These are phyloP conservation scores for Corythucha ciliata DNA, from an alignment of 2,888 invertebrate genomes.

Conservation along the genomic window DNA sequence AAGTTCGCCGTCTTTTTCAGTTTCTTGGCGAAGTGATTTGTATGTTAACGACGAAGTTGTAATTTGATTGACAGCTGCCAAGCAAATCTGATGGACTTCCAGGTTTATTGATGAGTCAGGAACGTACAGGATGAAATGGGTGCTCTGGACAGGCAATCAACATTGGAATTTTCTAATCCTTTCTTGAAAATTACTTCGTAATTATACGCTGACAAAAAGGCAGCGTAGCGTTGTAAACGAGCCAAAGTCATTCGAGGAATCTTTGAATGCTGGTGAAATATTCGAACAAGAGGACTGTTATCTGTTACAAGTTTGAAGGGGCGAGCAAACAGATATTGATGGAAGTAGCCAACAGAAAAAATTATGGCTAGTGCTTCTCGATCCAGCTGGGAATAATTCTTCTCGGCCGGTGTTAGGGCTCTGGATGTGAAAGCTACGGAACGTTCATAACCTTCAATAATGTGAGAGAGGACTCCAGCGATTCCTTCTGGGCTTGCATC, in stretches of 20 bases:
- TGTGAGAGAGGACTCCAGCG: constrained; percentile 3
- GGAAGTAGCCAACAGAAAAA: constrained; percentile 5
- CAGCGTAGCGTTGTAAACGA: background rate
- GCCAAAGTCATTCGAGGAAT: too few species aligned
- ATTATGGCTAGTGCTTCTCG: constrained; percentile 13
- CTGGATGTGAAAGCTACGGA: constrained; percentile 9
- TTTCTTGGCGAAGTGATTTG: background rate
- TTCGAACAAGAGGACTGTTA: too few species aligned
- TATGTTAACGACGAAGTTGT: background rate
- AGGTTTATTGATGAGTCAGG: constrained; percentile 4
- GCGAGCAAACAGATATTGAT: constrained; percentile 3
- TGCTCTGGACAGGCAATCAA: constrained; percentile 7
- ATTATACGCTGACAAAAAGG: background rate
- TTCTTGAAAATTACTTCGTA: background rate
- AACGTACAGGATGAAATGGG: too few species aligned
- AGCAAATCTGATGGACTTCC: background rate
- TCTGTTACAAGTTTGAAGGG: too few species aligned
- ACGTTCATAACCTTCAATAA: constrained; percentile 1
- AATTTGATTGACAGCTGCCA: background rate
- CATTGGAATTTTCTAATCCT: constrained; percentile 2
- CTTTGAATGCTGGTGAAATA: too few species aligned
- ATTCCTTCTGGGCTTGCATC: constrained; percentile 29
- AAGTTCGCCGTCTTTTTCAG: background rate
- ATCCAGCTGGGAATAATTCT: constrained; percentile 7
- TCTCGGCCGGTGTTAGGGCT: background rate